Base-by-base conservation (phyloP, 2,797 vertebrate species). In the Cryptoblepharus egeriae region DNA sequence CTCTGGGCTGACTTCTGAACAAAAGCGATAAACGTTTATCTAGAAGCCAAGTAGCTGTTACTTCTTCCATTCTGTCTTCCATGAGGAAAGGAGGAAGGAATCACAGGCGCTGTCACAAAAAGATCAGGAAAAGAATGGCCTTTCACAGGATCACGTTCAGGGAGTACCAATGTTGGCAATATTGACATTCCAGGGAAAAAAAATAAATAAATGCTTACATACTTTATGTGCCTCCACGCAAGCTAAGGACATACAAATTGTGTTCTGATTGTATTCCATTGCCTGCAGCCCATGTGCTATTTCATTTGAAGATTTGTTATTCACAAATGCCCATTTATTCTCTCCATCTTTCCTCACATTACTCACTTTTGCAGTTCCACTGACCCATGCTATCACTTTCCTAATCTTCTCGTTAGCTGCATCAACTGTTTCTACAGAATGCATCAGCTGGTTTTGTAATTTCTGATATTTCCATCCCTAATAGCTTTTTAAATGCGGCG, bases 281-380 rank as follows among this genome's bases (percentile, higher is more conserved):
- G 9, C 9, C 39, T 42, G 39, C 4, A 74, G 0, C 79, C 39
- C 75, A 83, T 58, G 2, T 68, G 67, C 6, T 69, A 57, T 55
- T 72, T 84, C 5, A 84, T 82, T 80, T 79, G 73, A 22, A 81
- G 9, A 83, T 79, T 75, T 86, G 22, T 9, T 67, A 11, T 61
- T 87, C 32, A 74, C 79, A 77, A 2, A 73, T 20, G 83, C 11
- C 24, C 60, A 35, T 76, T 87, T 72, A 86, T 69, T 81, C 45
- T 58, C 49, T 42, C 30, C 3, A 70, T 49, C 12, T 82, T 60
- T n/a, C n/a, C n/a, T n/a, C 77, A 35, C 13, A 78, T 69, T 81
- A 49, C 1, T 81, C 12, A 71, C 11, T 75, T 82, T 81, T 82
- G 89, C 57, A 63, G 1, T 45, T 74, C 22, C 52, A 81, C 16